Evolutionary conservation across 2,888 invertebrate species (phyloP).

Genomic region (Crepidodera aurea): DNA sequence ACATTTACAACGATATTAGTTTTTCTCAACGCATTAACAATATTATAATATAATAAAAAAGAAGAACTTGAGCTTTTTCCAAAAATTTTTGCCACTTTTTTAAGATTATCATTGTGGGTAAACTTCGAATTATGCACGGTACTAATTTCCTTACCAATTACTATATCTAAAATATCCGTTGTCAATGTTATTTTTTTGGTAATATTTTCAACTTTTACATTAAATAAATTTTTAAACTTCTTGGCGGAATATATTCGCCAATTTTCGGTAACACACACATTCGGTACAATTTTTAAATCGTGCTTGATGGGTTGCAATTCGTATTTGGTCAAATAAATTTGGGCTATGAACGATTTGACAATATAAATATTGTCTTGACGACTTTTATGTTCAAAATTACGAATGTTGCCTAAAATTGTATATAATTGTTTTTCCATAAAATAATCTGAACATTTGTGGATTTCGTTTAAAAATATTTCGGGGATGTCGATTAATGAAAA

Average conservation of each 20-base stretch:
- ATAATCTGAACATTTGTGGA: slow-evolving; percentile 70
- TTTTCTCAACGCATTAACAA: slow-evolving; percentile 31
- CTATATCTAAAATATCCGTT: slow-evolving; percentile 53
- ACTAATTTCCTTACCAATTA: slow-evolving; percentile 64
- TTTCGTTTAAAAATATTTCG: slow-evolving; percentile 69
- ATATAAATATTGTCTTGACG: slow-evolving; percentile 42
- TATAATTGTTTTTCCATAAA: slow-evolving; percentile 74
- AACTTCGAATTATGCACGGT: slow-evolving; percentile 70
- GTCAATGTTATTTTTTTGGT: slow-evolving; percentile 9
- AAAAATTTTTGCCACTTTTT: slow-evolving; percentile 30
- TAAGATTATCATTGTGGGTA: slow-evolving; percentile 47
- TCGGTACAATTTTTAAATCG: slow-evolving; percentile 63
- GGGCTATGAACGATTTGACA: slow-evolving; percentile 61
- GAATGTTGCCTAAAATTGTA: slow-evolving; percentile 74
- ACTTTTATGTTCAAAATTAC: slow-evolving; percentile 63
- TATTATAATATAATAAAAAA: slow-evolving; percentile 39
- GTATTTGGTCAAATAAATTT: slow-evolving; percentile 68
- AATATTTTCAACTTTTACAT: slow-evolving; percentile 21
- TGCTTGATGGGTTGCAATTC: slow-evolving; percentile 64
- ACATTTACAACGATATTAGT: slow-evolving; percentile 44
- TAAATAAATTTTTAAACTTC: slow-evolving; percentile 21
- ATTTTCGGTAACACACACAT: slow-evolving; percentile 53
- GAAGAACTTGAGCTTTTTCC: slow-evolving; percentile 3
- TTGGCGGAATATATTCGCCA: slow-evolving; percentile 28
- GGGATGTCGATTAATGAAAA: slow-evolving; percentile 70